Percentiles rank a stretch among this genome's conserved stretches.
Evolutionary conservation across 2,888 invertebrate species (phyloP).

Genomic region (Cataglyphis albicans): DNA sequence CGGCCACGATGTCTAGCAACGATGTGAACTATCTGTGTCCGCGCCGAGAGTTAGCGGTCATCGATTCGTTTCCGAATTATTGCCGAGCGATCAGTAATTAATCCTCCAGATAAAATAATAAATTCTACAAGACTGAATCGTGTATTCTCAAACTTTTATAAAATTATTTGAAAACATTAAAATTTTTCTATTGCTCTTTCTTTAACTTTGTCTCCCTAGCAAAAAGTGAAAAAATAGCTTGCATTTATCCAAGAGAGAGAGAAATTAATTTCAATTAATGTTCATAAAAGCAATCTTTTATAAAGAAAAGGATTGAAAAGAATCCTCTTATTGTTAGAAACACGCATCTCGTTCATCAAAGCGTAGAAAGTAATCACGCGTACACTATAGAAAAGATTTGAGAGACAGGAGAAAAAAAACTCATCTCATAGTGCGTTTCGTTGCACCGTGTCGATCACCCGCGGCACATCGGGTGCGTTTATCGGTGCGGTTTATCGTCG

Average conservation of each 20-base stretch:
- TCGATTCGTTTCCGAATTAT: constrained; percentile 69
- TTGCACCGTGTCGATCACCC: constrained; percentile 36
- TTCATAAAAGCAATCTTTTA: not conserved
- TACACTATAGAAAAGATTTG: not conserved
- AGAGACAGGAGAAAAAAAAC: not conserved
- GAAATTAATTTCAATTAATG: not conserved
- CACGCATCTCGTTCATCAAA: not conserved
- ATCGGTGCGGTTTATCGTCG: constrained; percentile 62
- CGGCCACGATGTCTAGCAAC: constrained; percentile 57
- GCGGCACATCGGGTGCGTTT: constrained; percentile 54
- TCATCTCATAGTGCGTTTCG: constrained; percentile 21
- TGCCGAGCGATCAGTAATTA: constrained; percentile 57
- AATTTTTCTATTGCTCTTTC: not conserved
- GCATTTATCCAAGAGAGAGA: not conserved
- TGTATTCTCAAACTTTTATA: not conserved
- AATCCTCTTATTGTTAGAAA: not conserved
- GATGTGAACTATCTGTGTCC: constrained; percentile 61
- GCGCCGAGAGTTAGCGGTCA: constrained; percentile 62
- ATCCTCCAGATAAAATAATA: not conserved
- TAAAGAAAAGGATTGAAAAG: not conserved
- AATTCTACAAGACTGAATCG: not conserved
- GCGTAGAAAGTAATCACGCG: constrained; percentile 10
- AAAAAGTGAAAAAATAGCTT: not conserved
- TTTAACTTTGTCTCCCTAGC: not conserved
- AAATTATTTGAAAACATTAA: not conserved